These are phyloP conservation scores for Terrapene triunguis DNA, from an alignment of 2,113 vertebrate species.

Conservation along the genomic window DNA sequence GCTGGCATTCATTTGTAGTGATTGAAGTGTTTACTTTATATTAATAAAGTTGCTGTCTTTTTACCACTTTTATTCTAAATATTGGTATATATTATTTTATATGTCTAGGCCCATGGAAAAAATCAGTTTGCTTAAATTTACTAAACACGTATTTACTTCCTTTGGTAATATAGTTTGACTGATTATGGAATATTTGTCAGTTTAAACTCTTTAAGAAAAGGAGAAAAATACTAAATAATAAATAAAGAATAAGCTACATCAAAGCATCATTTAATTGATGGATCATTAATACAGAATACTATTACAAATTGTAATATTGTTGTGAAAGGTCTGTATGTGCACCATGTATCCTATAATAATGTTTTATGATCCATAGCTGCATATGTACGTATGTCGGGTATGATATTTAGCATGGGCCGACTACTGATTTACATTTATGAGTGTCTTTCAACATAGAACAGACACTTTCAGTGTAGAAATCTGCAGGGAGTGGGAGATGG, in stretches of 20 bases:
- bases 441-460: conserved; percentile 19
- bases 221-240: neutral
- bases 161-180: conserved; percentile 20
- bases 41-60: neutral
- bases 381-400: conserved; percentile 32
- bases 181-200: neutral
- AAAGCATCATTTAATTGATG: neutral
- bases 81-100: neutral
- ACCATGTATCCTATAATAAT: neutral
- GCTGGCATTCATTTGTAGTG: neutral
- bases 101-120: neutral
- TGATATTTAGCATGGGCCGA: conserved; percentile 27
- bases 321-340: neutral
- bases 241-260: neutral
- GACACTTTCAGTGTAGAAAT: neutral
- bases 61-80: neutral
- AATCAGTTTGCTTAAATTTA: neutral
- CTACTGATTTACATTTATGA: conserved; percentile 59
- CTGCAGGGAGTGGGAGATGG: conserved; percentile 25
- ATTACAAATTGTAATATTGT: neutral
- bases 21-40: rapidly evolving
- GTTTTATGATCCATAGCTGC: neutral
- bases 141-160: neutral
- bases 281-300: rapidly evolving
- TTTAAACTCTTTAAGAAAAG: neutral